Conservation (phyloP, 2,113 vertebrate species). For the Pseudorectes ferrugineus region DNA sequence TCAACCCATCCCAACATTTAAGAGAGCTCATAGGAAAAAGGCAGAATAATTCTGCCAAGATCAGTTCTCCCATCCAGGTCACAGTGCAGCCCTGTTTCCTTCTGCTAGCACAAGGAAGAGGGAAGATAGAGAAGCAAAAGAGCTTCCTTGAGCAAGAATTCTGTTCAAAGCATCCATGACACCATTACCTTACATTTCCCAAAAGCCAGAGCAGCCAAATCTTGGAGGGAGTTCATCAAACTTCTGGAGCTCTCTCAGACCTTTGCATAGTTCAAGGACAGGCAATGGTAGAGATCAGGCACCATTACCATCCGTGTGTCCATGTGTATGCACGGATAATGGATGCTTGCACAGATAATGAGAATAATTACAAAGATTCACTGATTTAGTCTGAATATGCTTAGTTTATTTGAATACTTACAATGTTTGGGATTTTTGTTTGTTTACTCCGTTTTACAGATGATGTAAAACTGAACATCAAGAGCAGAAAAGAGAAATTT, state of each 20-base stretch:
- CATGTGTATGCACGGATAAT: rapidly evolving
- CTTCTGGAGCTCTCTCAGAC: not conserved
- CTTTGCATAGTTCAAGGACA: not conserved
- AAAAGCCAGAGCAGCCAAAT: not conserved
- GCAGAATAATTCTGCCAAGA: not conserved
- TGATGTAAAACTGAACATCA: not conserved
- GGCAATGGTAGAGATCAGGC: not conserved
- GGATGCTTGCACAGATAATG: not conserved
- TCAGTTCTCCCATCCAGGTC: not conserved
- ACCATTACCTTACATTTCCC: not conserved
- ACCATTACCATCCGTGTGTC: rapidly evolving
- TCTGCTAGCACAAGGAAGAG: not conserved
- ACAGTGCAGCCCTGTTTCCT: rapidly evolving
- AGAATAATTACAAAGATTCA: not conserved
- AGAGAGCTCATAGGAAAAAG: rapidly evolving
- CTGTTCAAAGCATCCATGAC: not conserved
- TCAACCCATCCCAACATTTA: not conserved
- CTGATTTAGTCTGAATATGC: not conserved
- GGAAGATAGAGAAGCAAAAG: not conserved
- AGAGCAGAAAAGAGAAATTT: not conserved
- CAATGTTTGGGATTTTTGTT: not conserved
- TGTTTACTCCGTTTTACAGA: not conserved
- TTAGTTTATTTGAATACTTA: not conserved
- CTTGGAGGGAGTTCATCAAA: not conserved
- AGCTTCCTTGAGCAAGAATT: not conserved